Evolutionary conservation across 2,113 vertebrate species (phyloP).

Genomic region (Myiozetetes cayanensis): DNA sequence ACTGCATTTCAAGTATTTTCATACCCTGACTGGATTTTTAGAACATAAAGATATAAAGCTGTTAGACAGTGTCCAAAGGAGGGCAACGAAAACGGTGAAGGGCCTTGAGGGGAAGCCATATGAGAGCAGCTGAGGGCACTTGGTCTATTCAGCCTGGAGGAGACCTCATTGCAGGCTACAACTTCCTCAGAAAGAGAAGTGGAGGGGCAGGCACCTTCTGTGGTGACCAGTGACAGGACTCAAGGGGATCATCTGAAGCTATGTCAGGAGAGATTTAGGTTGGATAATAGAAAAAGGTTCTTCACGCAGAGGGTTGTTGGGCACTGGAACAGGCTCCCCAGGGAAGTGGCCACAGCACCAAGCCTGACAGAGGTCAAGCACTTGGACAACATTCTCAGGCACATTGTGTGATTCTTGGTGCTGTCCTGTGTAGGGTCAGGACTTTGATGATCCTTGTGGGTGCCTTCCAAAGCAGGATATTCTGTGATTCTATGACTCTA

Average conservation of each 20-base stretch:
- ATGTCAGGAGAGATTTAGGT: not conserved
- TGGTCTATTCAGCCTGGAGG: not conserved
- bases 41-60: not conserved
- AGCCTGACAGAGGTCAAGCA: not conserved
- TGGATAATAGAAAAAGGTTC: not conserved
- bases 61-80: not conserved
- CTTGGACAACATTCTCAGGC: not conserved
- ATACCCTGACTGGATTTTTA: not conserved
- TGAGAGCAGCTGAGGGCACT: not conserved
- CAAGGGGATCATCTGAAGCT: not conserved
- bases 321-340: not conserved
- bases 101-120: not conserved
- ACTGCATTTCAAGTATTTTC: not conserved
- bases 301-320: not conserved
- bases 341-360: not conserved
- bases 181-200: not conserved
- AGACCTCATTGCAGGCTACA: not conserved
- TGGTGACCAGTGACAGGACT: not conserved
- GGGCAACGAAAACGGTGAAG: not conserved
- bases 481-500: not conserved
- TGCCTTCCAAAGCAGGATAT: not conserved
- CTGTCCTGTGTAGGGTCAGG: not conserved
- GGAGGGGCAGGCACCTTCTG: not conserved
- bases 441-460: not conserved
- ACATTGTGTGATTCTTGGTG: not conserved